Evolutionary conservation across 2,888 invertebrate species (phyloP).

Genomic region (Operophtera brumata): DNA sequence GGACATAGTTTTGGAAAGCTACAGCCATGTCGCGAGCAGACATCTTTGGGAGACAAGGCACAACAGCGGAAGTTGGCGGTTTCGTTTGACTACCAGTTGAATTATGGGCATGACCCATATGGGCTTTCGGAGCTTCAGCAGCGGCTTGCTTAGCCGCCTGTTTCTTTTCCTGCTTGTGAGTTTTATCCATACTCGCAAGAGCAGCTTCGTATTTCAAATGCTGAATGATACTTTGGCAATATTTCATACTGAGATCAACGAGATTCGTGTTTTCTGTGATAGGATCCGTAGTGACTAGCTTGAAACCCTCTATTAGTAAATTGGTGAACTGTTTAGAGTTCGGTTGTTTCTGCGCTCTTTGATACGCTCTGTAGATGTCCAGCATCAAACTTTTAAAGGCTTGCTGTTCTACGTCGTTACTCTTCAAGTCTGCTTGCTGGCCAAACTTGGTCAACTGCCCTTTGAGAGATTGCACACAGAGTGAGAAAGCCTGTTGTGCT

Average conservation of each 20-base stretch:
- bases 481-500: conserved; percentile 88
- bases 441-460: conserved; percentile 81
- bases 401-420: conserved; percentile 70
- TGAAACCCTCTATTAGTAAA: conserved; percentile 86
- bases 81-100: conserved; percentile 39
- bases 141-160: conserved; percentile 50
- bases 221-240: conserved; percentile 83
- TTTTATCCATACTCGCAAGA: conserved; percentile 60
- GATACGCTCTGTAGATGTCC: conserved; percentile 85
- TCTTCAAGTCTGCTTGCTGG: conserved; percentile 70
- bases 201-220: conserved; percentile 80
- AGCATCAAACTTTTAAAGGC: conserved; percentile 76
- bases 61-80: conserved; percentile 34
- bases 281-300: conserved; percentile 82
- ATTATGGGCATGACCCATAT: conserved; percentile 21
- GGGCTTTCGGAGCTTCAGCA: conserved; percentile 42
- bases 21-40: conserved; percentile 63
- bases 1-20: conserved; percentile 66
- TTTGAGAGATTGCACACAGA: conserved; percentile 85
- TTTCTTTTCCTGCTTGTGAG: conserved; percentile 63
- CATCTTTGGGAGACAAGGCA: conserved; percentile 55
- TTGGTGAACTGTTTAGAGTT: conserved; percentile 82
- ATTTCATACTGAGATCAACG: conserved; percentile 85
- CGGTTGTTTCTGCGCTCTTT: conserved; percentile 83
- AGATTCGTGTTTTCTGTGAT: conserved; percentile 82